Conservation (phyloP, 2,113 vertebrate species). For the Antechinus flavipes region DNA sequence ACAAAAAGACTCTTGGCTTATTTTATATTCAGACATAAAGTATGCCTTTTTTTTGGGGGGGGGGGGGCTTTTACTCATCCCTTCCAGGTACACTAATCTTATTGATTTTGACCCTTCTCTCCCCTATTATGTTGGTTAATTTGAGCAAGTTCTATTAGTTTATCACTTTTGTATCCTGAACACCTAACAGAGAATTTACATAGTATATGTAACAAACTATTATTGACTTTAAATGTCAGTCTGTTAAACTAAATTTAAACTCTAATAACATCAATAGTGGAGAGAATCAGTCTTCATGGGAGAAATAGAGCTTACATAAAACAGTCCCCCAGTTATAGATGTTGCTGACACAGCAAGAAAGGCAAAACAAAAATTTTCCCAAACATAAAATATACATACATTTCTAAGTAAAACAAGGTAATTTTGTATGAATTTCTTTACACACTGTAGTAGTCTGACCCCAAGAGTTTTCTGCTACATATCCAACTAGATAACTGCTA, state of each 20-base stretch:
- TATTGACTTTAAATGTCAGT: neutral
- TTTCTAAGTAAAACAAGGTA: constrained; percentile 5
- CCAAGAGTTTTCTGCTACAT: neutral
- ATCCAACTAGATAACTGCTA: neutral
- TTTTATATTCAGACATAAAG: neutral
- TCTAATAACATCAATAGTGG: neutral
- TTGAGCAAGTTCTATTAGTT: neutral
- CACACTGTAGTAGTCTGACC: constrained; percentile 42
- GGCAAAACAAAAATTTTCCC: neutral
- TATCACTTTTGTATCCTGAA: neutral
- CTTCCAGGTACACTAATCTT: neutral
- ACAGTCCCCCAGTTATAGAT: neutral
- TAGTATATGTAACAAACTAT: neutral
- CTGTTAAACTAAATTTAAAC: neutral
- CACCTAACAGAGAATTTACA: neutral
- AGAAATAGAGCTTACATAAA: neutral
- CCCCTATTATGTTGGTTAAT: neutral
- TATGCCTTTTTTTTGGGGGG: too few species aligned
- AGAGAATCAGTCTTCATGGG: neutral
- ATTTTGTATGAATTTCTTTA: constrained; percentile 34
- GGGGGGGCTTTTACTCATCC: too few species aligned
- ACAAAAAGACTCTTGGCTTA: neutral
- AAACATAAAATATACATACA: neutral
- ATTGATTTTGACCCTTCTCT: neutral
- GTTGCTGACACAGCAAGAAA: constrained; percentile 4